phyloP scores from a whole-genome alignment of 2,113 vertebrate genomes.

The Megaleporinus macrocephalus region DNA sequence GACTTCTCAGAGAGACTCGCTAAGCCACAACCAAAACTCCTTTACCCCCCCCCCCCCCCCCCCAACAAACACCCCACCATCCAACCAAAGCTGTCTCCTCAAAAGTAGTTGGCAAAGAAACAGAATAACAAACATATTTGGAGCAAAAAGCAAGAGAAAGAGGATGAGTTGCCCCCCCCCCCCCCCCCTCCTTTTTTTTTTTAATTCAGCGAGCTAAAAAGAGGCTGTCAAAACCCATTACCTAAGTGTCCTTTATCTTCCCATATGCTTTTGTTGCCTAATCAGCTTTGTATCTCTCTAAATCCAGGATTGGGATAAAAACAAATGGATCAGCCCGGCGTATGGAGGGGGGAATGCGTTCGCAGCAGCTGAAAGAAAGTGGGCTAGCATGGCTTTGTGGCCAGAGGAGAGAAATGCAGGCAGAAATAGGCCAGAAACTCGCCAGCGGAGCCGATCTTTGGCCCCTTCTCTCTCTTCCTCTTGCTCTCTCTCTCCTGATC shows the following conservation, averaged over 20 bases:
- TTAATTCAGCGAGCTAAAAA: slow-evolving; percentile 71
- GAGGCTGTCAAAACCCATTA: slow-evolving; percentile 84
- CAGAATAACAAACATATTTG: slow-evolving; percentile 78
- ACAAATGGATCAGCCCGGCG: slow-evolving; percentile 81
- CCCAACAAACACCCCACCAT: slow-evolving; percentile 45
- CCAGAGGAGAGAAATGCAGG: slow-evolving; percentile 52
- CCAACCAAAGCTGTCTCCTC: slow-evolving; percentile 65
- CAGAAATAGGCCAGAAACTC: slow-evolving; percentile 53
- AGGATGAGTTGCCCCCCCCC: slow-evolving; percentile 71
- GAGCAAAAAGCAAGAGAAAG: slow-evolving; percentile 69
- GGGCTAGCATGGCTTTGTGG: slow-evolving; percentile 66
- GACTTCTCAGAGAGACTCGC: slow-evolving; percentile 20
- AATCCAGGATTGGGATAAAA: slow-evolving; percentile 89
- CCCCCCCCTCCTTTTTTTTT: slow-evolving; percentile 5
- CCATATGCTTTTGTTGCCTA: slow-evolving; percentile 87
- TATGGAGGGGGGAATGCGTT: slow-evolving; percentile 34
- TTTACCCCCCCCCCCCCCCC: slow-evolving; percentile 67
- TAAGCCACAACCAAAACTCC: slow-evolving; percentile 81
- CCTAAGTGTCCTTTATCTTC: slow-evolving; percentile 84
- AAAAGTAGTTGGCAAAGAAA: slow-evolving; percentile 62
- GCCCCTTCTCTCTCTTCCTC: not conserved
- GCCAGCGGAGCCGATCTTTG: slow-evolving; percentile 65
- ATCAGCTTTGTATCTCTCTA: slow-evolving; percentile 90
- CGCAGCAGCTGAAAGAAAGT: slow-evolving; percentile 34
- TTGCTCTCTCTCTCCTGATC: slow-evolving; percentile 66